These are phyloP conservation scores for Oncopeltus fasciatus DNA, from an alignment of 1,140 invertebrate genomes.

Conservation along the genomic window DNA sequence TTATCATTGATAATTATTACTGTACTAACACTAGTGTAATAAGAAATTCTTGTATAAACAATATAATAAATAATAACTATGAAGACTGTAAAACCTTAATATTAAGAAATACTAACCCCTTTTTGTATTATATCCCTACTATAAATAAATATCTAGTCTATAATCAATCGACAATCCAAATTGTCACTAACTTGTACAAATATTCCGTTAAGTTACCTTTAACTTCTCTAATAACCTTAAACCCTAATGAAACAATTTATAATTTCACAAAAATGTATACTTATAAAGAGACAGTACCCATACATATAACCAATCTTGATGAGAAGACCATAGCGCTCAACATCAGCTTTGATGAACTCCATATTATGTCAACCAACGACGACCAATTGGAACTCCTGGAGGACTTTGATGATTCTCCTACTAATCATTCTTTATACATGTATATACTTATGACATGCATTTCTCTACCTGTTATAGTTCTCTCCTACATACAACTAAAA, in stretches of 20 bases:
- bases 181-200: neutral
- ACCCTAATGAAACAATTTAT: neutral
- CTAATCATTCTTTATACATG: too few species aligned
- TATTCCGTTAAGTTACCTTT: neutral
- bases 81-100: neutral
- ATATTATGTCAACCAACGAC: too few species aligned
- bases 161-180: neutral
- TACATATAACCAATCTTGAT: too few species aligned
- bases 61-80: neutral
- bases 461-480: too few species aligned
- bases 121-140: neutral
- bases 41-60: neutral
- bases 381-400: too few species aligned
- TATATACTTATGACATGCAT: too few species aligned
- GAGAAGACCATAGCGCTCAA: too few species aligned
- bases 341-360: too few species aligned
- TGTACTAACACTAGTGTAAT: neutral
- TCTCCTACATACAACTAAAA: too few species aligned
- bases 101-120: neutral
- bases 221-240: neutral
- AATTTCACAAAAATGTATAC: too few species aligned
- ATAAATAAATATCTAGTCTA: neutral
- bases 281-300: too few species aligned
- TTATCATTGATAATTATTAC: constrained; percentile 5
- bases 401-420: too few species aligned